Evolutionary conservation across 2,888 invertebrate species (phyloP).

Genomic region (Sthenelais limicola): DNA sequence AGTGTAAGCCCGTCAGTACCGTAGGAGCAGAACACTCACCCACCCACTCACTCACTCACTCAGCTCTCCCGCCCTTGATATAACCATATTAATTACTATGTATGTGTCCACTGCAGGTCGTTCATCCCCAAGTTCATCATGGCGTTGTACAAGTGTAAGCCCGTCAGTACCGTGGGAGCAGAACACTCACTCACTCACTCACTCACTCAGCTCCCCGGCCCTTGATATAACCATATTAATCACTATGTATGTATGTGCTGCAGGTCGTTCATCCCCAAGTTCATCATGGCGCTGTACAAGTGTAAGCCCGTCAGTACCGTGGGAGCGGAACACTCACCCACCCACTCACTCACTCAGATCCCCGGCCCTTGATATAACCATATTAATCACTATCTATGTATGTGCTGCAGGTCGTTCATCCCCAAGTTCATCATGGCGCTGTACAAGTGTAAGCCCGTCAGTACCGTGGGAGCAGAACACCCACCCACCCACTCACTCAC

Average conservation of each 20-base stretch:
- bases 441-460: slow-evolving; percentile 88
- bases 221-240: too few relatives aligned
- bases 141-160: slow-evolving; percentile 87
- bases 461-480: slow-evolving; percentile 94
- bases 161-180: slow-evolving; percentile 90
- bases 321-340: slow-evolving; percentile 96
- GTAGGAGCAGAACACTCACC: slow-evolving; percentile 97
- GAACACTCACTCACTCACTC: slow-evolving; percentile 91
- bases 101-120: too few relatives aligned
- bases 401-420: slow-evolving; percentile 88
- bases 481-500: slow-evolving; percentile 83
- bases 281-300: slow-evolving; percentile 89
- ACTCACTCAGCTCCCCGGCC: too few relatives aligned
- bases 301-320: slow-evolving; percentile 87
- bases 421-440: slow-evolving; percentile 92
- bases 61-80: too few relatives aligned
- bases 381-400: too few relatives aligned
- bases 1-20: slow-evolving; percentile 86
- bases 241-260: too few relatives aligned
- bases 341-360: slow-evolving; percentile 77
- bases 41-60: slow-evolving; percentile 82
- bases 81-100: too few relatives aligned
- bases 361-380: too few relatives aligned
- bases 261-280: slow-evolving; percentile 94
- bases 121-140: slow-evolving; percentile 95